Evolutionary conservation across 2,888 invertebrate genomes (phyloP), one percentile per base, ranked within the genome.

Genomic region (Neuroscelio doddi): DNA sequence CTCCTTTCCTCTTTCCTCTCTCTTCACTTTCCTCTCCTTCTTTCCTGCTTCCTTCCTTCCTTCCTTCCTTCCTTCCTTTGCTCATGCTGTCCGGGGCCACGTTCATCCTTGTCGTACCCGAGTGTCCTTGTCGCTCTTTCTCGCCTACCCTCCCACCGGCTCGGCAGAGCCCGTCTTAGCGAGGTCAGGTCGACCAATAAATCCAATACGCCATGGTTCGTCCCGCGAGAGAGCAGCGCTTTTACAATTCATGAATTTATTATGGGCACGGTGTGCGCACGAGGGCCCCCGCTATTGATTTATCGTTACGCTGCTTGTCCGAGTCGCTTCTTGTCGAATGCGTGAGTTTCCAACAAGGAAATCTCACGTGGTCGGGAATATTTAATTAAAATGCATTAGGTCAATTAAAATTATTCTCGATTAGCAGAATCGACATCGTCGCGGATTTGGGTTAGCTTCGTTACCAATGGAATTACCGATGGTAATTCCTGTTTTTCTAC

Each of bases 161-260:
- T 63, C 51, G 66, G 68, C 67, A 71, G 70, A 66, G 71, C 53
- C 73, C 75, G 79, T 80, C 80, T 80, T 79, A 76, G 80, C 71
- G 76, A 78, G 81, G 81, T 82, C 81, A 81, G 80, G 81, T 81
- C 81, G 81, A 76, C 81, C 80, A 81, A 82, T 81, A 82, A 82
- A 81, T 81, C 81, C 81, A 81, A 82, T 80, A 79, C 76, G 79
- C 81, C 81, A 82, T 78, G 81, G 81, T 82, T 80, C 80, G 80
- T 81, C 79, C 79, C 71, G 78, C 74, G 72, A 73, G 75, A 77
- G 79, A 78, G 75, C 77, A 80, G 73, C 79, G 77, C 78, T 81
- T 82, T 82, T 80, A 81, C 81, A 81, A 81, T 81, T 81, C 81
- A 81, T 81, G 81, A 82, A 82, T 82, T 82, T 82, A 82, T 82